Conservation (phyloP, 2,888 invertebrate species). For the Eupithecia subumbrata region DNA sequence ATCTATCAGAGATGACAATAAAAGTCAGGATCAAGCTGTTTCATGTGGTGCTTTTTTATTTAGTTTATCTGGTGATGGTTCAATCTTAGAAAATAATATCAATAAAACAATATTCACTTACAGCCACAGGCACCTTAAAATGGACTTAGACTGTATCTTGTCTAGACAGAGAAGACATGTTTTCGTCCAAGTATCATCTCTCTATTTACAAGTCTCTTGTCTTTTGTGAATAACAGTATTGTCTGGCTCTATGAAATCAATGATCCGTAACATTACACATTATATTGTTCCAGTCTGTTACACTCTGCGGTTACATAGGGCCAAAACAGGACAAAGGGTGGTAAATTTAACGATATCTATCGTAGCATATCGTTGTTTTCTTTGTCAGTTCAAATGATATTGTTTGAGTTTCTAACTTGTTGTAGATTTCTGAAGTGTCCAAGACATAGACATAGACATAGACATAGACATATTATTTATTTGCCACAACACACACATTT, state of each 20-base stretch:
- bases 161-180: not conserved
- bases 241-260: slow-evolving; percentile 14
- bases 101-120: not conserved
- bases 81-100: not conserved
- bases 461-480: too few relatives aligned
- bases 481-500: too few relatives aligned
- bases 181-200: not conserved
- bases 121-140: not conserved
- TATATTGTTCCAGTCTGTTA: slow-evolving; percentile 24
- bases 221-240: slow-evolving; percentile 22
- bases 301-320: slow-evolving; percentile 12
- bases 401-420: not conserved
- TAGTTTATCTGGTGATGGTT: not conserved
- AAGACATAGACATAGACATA: too few relatives aligned
- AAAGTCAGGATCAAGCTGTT: too few relatives aligned
- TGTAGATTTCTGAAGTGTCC: not conserved
- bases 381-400: not conserved
- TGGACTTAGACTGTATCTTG: not conserved
- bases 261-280: slow-evolving; percentile 17
- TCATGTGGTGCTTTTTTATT: too few relatives aligned
- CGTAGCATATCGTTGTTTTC: not conserved
- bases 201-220: slow-evolving; percentile 6
- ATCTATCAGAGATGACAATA: too few relatives aligned
- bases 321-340: slow-evolving; percentile 17
- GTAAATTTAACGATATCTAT: slow-evolving; percentile 1